Evolutionary conservation across 2,113 vertebrate species (phyloP), one percentile per base, ranked within the genome.

Genomic region (Malurus elegans): DNA sequence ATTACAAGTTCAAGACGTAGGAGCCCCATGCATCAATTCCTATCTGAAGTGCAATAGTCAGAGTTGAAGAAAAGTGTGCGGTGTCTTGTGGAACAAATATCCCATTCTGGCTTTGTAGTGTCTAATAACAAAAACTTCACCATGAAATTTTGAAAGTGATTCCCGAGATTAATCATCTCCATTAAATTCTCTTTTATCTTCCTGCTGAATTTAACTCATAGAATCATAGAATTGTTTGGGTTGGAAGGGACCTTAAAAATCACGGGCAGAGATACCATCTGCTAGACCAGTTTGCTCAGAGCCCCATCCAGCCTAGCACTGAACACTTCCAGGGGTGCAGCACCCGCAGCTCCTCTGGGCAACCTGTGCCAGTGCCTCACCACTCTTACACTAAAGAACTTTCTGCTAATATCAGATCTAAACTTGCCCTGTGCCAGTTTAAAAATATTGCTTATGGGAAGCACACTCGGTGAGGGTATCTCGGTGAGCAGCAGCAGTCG

Each of bases 381-480:
- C 18, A 38, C 50, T 12, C 38, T 60, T 28, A 9, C 15, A n/a
- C 19, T 12, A 11, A 58, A 60, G 32, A 58, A 38, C 29, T 45
- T 74, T 23, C 29, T 44, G 24, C 32, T 17, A 29, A 25, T n/a
- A 38, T 9, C 10, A 14, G 45, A 24, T 8, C 11, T 28, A 66
- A 53, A 13, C n/a, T 16, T 60, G 36, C 18, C 15, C 23, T 16
- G 32, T 9, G 13, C 32, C 36, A 9, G 8, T 51, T 38, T 60
- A 32, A 60, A 60, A 51, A 6, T 6, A 9, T 10, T 45, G 1
- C 4, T n/a, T 10, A 20, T 32, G 51, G 29, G 38, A 23, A 58
- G 4, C 23, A 12, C 4, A 1, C 15, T 36, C 32, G 3, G 6
- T 17, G 32, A 18, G 17, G 36, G 6, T 12, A 4, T 32, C 15